These are phyloP conservation scores for Drosophila varians DNA, from an alignment of 1,140 invertebrate genomes.

Conservation along the genomic window DNA sequence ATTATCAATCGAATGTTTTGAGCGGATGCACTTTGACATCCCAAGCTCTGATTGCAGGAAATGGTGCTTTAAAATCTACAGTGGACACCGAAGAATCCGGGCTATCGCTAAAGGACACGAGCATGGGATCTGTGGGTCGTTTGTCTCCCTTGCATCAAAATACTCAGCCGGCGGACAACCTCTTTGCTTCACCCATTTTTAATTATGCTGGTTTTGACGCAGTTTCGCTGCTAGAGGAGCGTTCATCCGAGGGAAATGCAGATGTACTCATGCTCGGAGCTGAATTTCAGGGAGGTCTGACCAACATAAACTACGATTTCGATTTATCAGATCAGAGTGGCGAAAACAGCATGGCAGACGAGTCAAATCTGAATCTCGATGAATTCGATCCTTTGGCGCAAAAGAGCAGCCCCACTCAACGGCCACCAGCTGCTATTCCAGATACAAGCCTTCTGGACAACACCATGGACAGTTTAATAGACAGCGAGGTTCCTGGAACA, in stretches of 20 bases:
- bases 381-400: conserved; percentile 83
- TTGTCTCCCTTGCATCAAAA: conserved; percentile 59
- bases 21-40: conserved; percentile 16
- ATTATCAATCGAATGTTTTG: conserved; percentile 71
- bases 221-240: conserved; percentile 84
- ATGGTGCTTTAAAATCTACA: conserved; percentile 11
- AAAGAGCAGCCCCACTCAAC: background rate
- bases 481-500: conserved; percentile 85
- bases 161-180: conserved; percentile 79
- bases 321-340: conserved; percentile 88
- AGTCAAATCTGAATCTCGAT: conserved; percentile 79
- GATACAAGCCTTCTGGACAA: conserved; percentile 42
- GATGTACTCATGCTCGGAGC: conserved; percentile 85
- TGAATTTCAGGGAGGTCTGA: conserved; percentile 85
- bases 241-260: conserved; percentile 83
- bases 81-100: conserved; percentile 24
- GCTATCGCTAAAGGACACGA: conserved; percentile 62
- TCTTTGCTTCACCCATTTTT: conserved; percentile 85
- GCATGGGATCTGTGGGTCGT: conserved; percentile 47
- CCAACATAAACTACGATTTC: conserved; percentile 90
- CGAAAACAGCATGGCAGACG: conserved; percentile 88
- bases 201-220: conserved; percentile 85
- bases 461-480: conserved; percentile 81
- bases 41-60: conserved; percentile 7
- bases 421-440: background rate